A percentile compares a stretch with the other conserved stretches of the same genome.
Conservation (phyloP, 2,113 vertebrate genomes). For the Gadus macrocephalus region DNA sequence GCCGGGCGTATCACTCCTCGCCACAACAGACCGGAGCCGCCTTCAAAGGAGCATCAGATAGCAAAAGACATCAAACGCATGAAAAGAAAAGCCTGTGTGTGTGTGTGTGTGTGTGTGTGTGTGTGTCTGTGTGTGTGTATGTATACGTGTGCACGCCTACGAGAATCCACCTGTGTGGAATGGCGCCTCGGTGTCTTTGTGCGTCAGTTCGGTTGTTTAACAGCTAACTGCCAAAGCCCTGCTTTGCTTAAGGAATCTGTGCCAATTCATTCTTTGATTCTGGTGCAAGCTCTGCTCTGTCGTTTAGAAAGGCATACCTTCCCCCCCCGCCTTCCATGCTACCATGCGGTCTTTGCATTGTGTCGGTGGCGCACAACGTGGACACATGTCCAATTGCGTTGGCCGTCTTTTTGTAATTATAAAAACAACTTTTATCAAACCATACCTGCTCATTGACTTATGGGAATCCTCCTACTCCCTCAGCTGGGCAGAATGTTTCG, state of each 20-base stretch:
- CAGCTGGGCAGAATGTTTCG: slow-evolving; percentile 24
- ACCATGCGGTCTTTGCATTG: not conserved
- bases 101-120: slow-evolving; percentile 6
- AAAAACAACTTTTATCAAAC: not conserved
- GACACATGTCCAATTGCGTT: not conserved
- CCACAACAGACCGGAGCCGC: slow-evolving; percentile 12
- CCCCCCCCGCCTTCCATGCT: too few species aligned
- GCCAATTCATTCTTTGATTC: slow-evolving; percentile 29
- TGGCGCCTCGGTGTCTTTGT: slow-evolving; percentile 12
- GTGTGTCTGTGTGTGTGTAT: slow-evolving; percentile 3
- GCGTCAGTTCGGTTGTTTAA: slow-evolving; percentile 33
- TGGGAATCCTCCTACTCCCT: slow-evolving; percentile 44
- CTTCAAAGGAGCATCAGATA: slow-evolving; percentile 45
- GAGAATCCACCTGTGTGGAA: slow-evolving; percentile 23
- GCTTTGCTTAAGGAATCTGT: slow-evolving; percentile 31
- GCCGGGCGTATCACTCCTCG: slow-evolving; percentile 4
- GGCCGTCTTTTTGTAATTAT: slow-evolving; percentile 7
- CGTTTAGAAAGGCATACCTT: slow-evolving; percentile 12
- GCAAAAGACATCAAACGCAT: slow-evolving; percentile 31
- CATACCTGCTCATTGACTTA: slow-evolving; percentile 54
- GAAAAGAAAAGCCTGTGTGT: slow-evolving; percentile 21
- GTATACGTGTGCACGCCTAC: not conserved
- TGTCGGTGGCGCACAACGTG: slow-evolving; percentile 2
- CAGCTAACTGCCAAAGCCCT: slow-evolving; percentile 16
- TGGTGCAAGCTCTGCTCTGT: slow-evolving; percentile 17